Evolutionary conservation across 2,113 vertebrate species (phyloP), one percentile per base, ranked within the genome.

Genomic region (Pelecanoides urinatrix): DNA sequence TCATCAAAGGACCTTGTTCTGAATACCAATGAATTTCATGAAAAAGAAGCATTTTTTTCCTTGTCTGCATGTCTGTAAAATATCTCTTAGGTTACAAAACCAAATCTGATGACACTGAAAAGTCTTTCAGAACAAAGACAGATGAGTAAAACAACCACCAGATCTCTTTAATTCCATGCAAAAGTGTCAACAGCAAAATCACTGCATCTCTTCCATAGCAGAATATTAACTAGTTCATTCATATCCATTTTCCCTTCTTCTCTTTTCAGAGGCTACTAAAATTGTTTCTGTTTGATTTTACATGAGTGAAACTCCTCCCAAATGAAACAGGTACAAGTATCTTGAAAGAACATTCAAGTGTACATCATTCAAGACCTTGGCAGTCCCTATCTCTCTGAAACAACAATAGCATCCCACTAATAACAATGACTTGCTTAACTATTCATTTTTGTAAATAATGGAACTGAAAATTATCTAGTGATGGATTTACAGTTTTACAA

Each of bases 211-310:
- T 91, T 88, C 96, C 90, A 82, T 76, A 86, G 96, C 87, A 62
- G 96, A 96, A 96, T 96, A 96, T 97, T 97, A 97, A 97, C 96
- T 61, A 95, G 94, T 96, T 97, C 96, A 96, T 97, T 97, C 96
- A 96, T 97, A 97, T 82, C 96, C 96, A 97, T 96, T 97, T 96
- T 96, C 93, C 66, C 84, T 93, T 97, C 91, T 95, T 96, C 81
- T 95, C 92, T 90, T 96, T 96, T 96, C 92, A 95, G 94, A 96
- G 96, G 96, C 94, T 90, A 97, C 96, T 95, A 72, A 95, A 96
- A 97, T 91, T 95, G 96, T 96, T 97, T 97, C 96, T 96, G 94
- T 97, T 97, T 97, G 96, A 96, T 97, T 97, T 96, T 95, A 96
- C 96, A 96, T 73, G 96, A 96, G 94, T 93, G 81, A 95, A 93